phyloP scores from a whole-genome alignment of 2,797 vertebrate species.

The Catharus ustulatus region DNA sequence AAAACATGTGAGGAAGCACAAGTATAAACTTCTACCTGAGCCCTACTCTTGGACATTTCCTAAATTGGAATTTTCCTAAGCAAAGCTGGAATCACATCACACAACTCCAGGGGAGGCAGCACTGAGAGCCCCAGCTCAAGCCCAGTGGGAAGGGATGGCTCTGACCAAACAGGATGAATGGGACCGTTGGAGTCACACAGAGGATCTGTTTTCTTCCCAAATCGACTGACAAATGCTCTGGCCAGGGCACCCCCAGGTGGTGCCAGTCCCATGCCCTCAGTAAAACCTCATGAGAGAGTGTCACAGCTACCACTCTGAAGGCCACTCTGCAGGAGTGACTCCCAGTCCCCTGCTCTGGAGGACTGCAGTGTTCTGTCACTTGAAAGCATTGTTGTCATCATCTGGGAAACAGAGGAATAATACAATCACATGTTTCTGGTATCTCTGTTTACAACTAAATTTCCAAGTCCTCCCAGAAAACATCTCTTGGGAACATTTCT shows the following conservation, averaged over 20 bases:
- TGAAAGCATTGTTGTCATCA: neutral
- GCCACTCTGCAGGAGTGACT: neutral
- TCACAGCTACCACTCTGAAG: neutral
- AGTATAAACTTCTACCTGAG: neutral
- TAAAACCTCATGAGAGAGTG: neutral
- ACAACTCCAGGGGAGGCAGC: fast-evolving
- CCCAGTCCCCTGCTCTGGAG: neutral
- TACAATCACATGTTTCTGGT: neutral
- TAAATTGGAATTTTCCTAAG: neutral
- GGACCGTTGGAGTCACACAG: neutral
- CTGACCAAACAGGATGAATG: neutral
- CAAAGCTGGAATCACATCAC: neutral
- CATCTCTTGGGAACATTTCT: neutral
- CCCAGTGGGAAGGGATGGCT: fast-evolving
- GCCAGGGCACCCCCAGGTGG: neutral
- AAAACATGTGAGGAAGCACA: neutral
- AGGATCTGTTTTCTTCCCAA: neutral
- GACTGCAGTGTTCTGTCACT: neutral
- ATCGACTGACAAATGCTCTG: neutral
- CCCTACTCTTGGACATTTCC: neutral
- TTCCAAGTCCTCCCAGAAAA: neutral
- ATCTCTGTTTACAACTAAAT: conserved; percentile 4
- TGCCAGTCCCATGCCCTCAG: neutral
- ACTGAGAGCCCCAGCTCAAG: neutral
- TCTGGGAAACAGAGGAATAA: neutral